Base-by-base conservation (phyloP, 2,888 invertebrate genomes). In the Eupithecia abbreviata region DNA sequence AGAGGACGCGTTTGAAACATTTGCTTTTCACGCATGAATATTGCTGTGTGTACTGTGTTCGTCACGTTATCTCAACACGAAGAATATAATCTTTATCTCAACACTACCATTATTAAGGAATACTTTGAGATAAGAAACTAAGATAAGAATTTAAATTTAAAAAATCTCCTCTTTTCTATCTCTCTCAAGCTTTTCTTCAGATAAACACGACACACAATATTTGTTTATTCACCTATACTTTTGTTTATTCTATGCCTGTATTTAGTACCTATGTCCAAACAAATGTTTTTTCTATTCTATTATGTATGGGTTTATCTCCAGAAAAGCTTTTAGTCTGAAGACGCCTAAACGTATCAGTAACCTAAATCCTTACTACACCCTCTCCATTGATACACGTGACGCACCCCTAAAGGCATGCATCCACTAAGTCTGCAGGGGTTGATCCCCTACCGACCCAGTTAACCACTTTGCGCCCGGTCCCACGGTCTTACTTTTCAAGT, bases 371-470 rank as follows among this genome's bases (percentile, higher is more conserved):
- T 30, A 49, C 69, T 30, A 49, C 69, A 68, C n/a, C 18, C 58
- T 41, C 13, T 72, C 66, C 76, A 76, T 76, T 76, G 76, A 78
- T 78, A 76, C 74, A 76, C 76, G 78, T 76, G 71, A 68, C 69
- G 76, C 76, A 30, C 71, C 76, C 74, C 76, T 72, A 72, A 78
- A 78, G 76, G 75, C 74, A 78, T 74, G 78, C 76, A 78, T 76
- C 78, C 78, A 76, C 77, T 80, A 82, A 79, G 80, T 81, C 62
- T 62, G 62, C 79, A 81, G 80, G 82, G 81, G 81, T 72, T 75
- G 80, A 77, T 78, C 81, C 82, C 80, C 73, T 74, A 70, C 72
- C 81, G 82, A 82, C 82, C 82, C 75, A 82, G 74, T 82, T 71
- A 82, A 79, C 79, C 77, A 81, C 80, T 82, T 80, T 75, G 73